Evolutionary conservation across 2,797 vertebrate genomes (phyloP).

Genomic region (Hyperoplus lanceolatus): DNA sequence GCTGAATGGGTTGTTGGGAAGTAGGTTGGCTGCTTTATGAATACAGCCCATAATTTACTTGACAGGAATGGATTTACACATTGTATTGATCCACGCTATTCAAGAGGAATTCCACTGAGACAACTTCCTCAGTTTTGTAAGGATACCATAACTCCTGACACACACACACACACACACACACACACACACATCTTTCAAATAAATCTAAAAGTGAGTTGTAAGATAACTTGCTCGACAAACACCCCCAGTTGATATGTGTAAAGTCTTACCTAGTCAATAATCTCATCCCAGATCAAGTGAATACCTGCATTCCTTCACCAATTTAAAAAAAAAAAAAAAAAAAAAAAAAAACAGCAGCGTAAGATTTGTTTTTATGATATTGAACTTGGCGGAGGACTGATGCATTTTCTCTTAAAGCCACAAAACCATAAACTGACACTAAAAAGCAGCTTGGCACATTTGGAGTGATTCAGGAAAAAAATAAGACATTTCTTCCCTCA

Average conservation of each 20-base stretch:
- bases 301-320: constrained; percentile 13
- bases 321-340: neutral
- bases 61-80: constrained; percentile 21
- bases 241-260: constrained; percentile 3
- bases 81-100: constrained; percentile 11
- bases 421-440: constrained; percentile 34
- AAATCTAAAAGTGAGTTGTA: neutral
- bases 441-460: constrained; percentile 40
- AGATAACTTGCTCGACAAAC: neutral
- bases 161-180: too few relatives aligned
- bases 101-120: neutral
- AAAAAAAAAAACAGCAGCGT: neutral
- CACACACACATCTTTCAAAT: neutral
- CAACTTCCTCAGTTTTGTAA: neutral
- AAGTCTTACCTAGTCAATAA: constrained; percentile 19
- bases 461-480: constrained; percentile 16
- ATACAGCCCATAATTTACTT: constrained; percentile 36
- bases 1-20: neutral
- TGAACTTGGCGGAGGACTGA: constrained; percentile 4
- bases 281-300: neutral
- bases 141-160: neutral
- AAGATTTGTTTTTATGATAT: constrained; percentile 5
- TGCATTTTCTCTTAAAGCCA: constrained; percentile 48
- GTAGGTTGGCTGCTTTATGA: constrained; percentile 44
- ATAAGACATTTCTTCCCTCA: constrained; percentile 6